Base-by-base conservation (phyloP, 2,113 vertebrate genomes). In the Penelope pileata region DNA sequence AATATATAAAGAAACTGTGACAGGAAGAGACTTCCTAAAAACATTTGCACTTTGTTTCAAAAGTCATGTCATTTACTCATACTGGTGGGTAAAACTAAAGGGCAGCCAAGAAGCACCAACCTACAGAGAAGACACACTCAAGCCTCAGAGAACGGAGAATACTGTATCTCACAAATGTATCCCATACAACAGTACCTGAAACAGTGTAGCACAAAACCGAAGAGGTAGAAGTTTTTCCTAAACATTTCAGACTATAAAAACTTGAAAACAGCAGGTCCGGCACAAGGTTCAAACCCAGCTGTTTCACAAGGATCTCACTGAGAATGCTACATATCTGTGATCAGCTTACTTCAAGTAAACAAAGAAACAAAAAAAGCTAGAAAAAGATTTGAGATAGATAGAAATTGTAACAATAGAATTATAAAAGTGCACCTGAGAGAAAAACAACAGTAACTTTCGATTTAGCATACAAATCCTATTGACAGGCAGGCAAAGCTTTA, bases 1-100 rank as follows among this genome's bases (percentile, higher is more conserved):
- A 22, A 53, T 15, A 69, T 5, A 8, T n/a, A n/a, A 74, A 59
- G 27, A 22, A 75, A 66, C 6, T 56, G 38, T 40, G 58, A 12
- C 15, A 32, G 29, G 18, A 54, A 53, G 23, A 64, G 26, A 23
- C 12, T 58, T 43, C 30, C 68, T 82, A 6, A 23, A 68, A 90
- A 4, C 5, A 13, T 43, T 78, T 47, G 45, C 36, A 29, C 12
- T 40, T 72, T 32, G 17, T 72, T 7, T 76, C 47, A 36, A 14
- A 83, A 40, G 6, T 11, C 0, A 0, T 5, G 27, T 43, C 2
- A 0, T 73, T 47, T 24, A 54, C 54, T 60, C 40, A 54, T 3
- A 10, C 42, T 40, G 36, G 11, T 21, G 72, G 38, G 68, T 36
- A 47, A 43, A 30, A 24, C 32, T 24, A 42, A 76, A 3, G 21